Evolutionary conservation across 2,888 invertebrate genomes (phyloP).

Genomic region (Stenchaetothrips biformis): DNA sequence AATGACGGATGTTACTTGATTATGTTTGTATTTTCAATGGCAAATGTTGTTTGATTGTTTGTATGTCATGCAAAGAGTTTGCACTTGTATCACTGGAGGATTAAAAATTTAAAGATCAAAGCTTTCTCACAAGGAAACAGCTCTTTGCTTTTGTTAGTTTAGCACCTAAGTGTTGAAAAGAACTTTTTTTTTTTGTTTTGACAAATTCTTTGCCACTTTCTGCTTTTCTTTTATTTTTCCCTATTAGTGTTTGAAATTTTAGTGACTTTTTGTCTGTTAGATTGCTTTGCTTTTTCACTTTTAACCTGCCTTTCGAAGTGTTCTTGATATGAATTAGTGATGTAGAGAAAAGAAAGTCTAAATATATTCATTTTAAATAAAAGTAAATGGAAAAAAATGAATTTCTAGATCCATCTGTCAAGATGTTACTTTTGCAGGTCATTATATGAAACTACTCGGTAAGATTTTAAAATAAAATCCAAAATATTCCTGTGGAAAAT

Average conservation of each 20-base stretch:
- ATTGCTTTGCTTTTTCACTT: conserved; percentile 23
- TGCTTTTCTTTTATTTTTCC: conserved; percentile 18
- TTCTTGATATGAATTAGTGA: conserved; percentile 22
- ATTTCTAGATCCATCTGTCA: conserved; percentile 13
- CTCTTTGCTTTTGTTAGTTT: conserved; percentile 25
- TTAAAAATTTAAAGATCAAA: conserved; percentile 20
- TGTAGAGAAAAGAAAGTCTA: conserved; percentile 18
- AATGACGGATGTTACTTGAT: background rate
- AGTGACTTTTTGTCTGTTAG: conserved; percentile 23
- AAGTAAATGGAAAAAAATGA: conserved; percentile 3
- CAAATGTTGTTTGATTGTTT: conserved; percentile 24
- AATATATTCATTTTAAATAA: background rate
- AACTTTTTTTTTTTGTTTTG: conserved; percentile 5
- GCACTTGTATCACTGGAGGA: conserved; percentile 20
- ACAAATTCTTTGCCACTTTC: conserved; percentile 20
- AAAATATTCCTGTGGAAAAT: conserved; percentile 11
- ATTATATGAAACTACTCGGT: conserved; percentile 5
- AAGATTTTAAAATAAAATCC: conserved; percentile 11
- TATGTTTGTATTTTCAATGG: conserved; percentile 22
- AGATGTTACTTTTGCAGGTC: conserved; percentile 7
- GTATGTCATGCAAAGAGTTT: conserved; percentile 12
- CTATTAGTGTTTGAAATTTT: conserved; percentile 25
- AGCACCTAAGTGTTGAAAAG: conserved; percentile 19
- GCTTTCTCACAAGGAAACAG: conserved; percentile 16
- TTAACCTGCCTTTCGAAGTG: conserved; percentile 23